Conservation (phyloP, 2,888 invertebrate species). For the Epistrophe eligans region DNA sequence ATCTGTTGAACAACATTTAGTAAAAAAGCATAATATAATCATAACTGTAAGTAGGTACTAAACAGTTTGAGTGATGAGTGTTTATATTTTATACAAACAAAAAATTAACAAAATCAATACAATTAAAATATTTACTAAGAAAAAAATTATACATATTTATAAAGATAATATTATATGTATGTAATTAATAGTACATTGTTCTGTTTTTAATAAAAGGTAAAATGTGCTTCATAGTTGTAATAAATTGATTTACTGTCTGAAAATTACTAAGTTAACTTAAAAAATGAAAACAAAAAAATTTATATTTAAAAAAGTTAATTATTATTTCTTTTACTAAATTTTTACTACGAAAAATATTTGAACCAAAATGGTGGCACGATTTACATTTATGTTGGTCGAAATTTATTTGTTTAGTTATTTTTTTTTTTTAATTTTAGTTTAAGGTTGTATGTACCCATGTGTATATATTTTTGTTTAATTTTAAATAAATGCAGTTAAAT, state of each 20-base stretch:
- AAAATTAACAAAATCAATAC: constrained; percentile 58
- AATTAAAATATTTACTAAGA: constrained; percentile 50
- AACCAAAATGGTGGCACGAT: constrained; percentile 72
- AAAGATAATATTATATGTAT: too few relatives aligned
- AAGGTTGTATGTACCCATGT: constrained; percentile 41
- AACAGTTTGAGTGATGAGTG: constrained; percentile 24
- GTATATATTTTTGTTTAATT: constrained; percentile 39
- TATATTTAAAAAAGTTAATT: constrained; percentile 28
- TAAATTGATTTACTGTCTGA: constrained; percentile 39
- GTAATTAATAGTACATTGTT: background rate
- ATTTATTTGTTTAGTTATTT: constrained; percentile 53
- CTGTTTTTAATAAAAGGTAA: constrained; percentile 39
- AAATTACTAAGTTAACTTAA: constrained; percentile 25
- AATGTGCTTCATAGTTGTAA: constrained; percentile 46
- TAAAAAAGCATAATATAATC: constrained; percentile 44
- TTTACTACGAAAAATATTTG: constrained; percentile 70
- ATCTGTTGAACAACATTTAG: constrained; percentile 52
- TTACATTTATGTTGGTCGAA: constrained; percentile 72
- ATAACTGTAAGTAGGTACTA: constrained; percentile 20
- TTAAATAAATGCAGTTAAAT: constrained; percentile 70
- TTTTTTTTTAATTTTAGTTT: constrained; percentile 30
- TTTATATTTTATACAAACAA: constrained; percentile 38
- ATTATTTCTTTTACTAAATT: constrained; percentile 61
- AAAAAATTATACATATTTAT: constrained; percentile 27
- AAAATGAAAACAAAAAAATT: background rate